These are phyloP conservation scores for Drosophila nr. medialis DNA, from an alignment of 2,888 invertebrate genomes.

Conservation along the genomic window DNA sequence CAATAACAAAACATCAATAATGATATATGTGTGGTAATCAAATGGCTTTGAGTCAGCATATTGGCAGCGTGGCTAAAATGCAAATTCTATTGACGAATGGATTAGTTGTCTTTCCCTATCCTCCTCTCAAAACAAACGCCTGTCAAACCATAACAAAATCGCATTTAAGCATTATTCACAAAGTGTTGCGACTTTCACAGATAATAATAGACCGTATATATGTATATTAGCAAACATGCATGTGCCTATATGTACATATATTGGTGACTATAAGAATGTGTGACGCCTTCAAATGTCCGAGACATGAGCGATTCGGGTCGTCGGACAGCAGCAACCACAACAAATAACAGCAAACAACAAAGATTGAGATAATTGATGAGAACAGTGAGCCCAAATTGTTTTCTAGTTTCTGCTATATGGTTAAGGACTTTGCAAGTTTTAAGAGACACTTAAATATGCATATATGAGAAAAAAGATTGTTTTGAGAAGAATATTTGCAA, in stretches of 20 bases:
- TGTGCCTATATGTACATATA: not conserved
- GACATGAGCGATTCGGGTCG: conserved; percentile 58
- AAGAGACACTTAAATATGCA: not conserved
- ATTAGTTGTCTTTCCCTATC: conserved; percentile 49
- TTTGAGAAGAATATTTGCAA: not conserved
- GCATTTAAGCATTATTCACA: conserved; percentile 37
- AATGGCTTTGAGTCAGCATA: conserved; percentile 13
- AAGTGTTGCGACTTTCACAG: conserved; percentile 45
- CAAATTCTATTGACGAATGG: conserved; percentile 71
- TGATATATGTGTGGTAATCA: conserved; percentile 40
- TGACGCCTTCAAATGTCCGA: conserved; percentile 44
- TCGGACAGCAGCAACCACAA: conserved; percentile 43
- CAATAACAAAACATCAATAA: conserved; percentile 26
- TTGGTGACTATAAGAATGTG: conserved; percentile 11
- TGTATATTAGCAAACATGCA: not conserved
- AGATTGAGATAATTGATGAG: conserved; percentile 48
- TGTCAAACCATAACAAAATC: conserved; percentile 57
- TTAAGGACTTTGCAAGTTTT: conserved; percentile 4
- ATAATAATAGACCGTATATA: conserved; percentile 48
- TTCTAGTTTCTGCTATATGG: conserved; percentile 7
- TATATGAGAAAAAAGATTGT: not conserved
- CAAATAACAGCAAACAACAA: conserved; percentile 9
- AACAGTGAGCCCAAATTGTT: conserved; percentile 38
- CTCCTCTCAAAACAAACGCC: conserved; percentile 41
- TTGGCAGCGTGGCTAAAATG: conserved; percentile 4